Evolutionary conservation across 2,888 invertebrate species (phyloP).

Genomic region (Hirtodrosophila trivittata): DNA sequence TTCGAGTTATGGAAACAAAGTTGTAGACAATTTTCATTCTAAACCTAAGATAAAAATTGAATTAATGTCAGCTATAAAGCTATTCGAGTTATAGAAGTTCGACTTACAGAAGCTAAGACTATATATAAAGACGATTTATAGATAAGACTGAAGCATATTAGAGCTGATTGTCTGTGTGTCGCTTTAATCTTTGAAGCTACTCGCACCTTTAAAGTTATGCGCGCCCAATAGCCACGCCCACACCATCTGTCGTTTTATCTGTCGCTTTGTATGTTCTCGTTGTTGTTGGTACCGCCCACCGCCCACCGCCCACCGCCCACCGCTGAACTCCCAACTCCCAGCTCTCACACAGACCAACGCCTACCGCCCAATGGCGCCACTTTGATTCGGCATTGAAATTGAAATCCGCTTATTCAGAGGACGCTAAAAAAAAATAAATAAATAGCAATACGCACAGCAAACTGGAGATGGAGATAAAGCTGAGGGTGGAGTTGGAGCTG

Average conservation of each 20-base stretch:
- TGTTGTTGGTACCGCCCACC: conserved; percentile 1
- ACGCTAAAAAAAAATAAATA: conserved; percentile 34
- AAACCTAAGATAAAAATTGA: too few relatives aligned
- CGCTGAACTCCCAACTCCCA: background rate
- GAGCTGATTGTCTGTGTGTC: too few relatives aligned
- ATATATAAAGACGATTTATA: too few relatives aligned
- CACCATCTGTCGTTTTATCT: conserved; percentile 13
- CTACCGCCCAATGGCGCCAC: conserved; percentile 37
- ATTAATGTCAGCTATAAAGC: too few relatives aligned
- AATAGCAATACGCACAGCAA: conserved; percentile 38
- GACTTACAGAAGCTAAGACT: too few relatives aligned
- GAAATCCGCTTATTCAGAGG: conserved; percentile 63
- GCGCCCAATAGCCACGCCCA: conserved; percentile 22
- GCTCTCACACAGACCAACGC: conserved; percentile 11
- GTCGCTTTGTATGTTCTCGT: conserved; percentile 14
- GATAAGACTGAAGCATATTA: too few relatives aligned
- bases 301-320: background rate
- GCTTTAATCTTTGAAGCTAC: too few relatives aligned
- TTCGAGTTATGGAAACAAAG: too few relatives aligned
- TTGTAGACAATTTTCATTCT: too few relatives aligned
- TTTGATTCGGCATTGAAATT: conserved; percentile 70
- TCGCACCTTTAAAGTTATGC: background rate
- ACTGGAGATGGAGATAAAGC: too few relatives aligned
- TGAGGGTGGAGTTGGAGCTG: background rate
- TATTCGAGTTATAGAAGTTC: too few relatives aligned